phyloP scores from a whole-genome alignment of 2,797 vertebrate species.

The Bradypus variegatus region DNA sequence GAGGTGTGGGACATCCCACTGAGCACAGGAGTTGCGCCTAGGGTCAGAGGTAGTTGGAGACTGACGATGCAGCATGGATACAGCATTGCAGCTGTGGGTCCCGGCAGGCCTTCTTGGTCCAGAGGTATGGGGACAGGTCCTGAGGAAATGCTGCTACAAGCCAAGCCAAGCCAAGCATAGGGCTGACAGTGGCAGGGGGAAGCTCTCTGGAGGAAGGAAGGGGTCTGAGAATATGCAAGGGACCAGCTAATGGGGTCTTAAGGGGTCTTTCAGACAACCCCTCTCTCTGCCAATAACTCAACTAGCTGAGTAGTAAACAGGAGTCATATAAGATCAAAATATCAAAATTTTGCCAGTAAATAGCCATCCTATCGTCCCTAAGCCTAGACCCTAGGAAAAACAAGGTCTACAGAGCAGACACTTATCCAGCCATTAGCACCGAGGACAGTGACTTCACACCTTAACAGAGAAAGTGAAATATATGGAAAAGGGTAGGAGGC shows the following conservation, averaged over 20 bases:
- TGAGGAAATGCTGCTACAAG: background rate
- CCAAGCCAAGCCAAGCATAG: background rate
- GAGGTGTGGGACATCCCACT: no score
- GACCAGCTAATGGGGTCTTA: background rate
- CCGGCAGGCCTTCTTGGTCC: background rate
- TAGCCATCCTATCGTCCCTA: background rate
- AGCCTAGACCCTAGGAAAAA: background rate
- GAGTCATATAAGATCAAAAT: background rate
- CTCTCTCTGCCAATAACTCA: background rate
- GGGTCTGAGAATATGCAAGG: background rate
- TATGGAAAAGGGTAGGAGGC: background rate
- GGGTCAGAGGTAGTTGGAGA: no score
- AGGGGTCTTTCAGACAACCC: background rate
- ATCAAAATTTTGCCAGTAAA: background rate
- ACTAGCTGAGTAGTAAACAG: background rate
- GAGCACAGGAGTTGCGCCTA: background rate
- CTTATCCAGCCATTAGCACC: background rate
- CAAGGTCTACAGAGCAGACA: background rate
- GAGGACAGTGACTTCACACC: background rate
- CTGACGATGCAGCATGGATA: no score
- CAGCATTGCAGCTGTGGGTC: background rate
- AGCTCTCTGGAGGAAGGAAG: background rate
- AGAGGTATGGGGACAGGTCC: background rate
- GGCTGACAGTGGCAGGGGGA: background rate
- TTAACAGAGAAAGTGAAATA: background rate